Base-by-base conservation (phyloP, 2,888 invertebrate species). In the Hofmannophila pseudospretella region DNA sequence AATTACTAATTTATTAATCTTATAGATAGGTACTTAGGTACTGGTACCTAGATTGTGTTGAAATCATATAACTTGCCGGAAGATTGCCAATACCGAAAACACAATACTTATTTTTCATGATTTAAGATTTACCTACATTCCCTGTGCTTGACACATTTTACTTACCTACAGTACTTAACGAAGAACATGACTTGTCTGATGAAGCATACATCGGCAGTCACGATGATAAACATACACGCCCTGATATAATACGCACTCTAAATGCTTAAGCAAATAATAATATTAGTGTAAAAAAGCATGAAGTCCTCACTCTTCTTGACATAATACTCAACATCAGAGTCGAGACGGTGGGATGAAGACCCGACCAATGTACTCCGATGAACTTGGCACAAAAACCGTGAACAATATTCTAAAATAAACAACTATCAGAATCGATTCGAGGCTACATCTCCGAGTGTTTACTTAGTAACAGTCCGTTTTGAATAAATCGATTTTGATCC, bases 401-500 rank as follows among this genome's bases (percentile, higher is more conserved):
- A 71, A 75, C 67, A 71, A 66, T 68, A 68, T 64, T 58, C 67
- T 69, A 64, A 80, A 82, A 81, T 77, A 80, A 85, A 85, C 71
- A 84, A 70, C 66, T 63, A 60, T 64, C 59, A 67, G 66, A 74
- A 78, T 75, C 71, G 75, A 79, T 81, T 77, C 71, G 69, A 67
- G 65, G 53, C 74, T 70, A 69, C 74, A 76, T 71, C 74, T 67
- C 59, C 37, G 53, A 78, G 76, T 84, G 68, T 85, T 85, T 85
- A 78, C 78, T 80, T 78, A 79, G 82, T 79, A 82, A 82, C 79
- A 82, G 71, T 70, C 72, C 69, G 75, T 67, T 70, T 78, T 73
- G 65, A 71, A 73, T 73, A 75, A 78, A 78, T 78, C 74, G 75
- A 77, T 75, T 81, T 69, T 54, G 59, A 64, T 67, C 58, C 60